Percentiles rank a stretch among this genome's conserved stretches.
Conservation (phyloP, 1,140 invertebrate genomes). For the Drosophila lini region DNA sequence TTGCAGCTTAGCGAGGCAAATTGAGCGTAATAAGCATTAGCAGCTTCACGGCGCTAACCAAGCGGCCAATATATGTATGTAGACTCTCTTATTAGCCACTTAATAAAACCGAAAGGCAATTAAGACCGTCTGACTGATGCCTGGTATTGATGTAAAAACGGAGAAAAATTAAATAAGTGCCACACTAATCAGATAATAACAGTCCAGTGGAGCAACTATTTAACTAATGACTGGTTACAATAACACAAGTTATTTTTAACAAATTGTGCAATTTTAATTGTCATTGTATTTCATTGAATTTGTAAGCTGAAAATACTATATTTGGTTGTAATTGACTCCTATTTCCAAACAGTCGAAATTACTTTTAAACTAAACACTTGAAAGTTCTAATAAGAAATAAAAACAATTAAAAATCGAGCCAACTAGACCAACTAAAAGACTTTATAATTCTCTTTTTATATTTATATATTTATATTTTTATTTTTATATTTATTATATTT, state of each 20-base stretch:
- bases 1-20: slow-evolving; percentile 41
- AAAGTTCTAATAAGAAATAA: not conserved
- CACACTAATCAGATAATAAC: slow-evolving; percentile 47
- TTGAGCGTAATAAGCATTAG: slow-evolving; percentile 58
- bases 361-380: not conserved
- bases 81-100: slow-evolving; percentile 55
- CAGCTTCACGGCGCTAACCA: slow-evolving; percentile 27
- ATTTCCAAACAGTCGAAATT: not conserved
- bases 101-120: slow-evolving; percentile 54
- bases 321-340: not conserved
- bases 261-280: slow-evolving; percentile 5
- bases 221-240: slow-evolving; percentile 9
- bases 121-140: slow-evolving; percentile 20
- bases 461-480: too few species aligned
- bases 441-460: too few species aligned
- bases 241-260: not conserved
- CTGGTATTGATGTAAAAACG: slow-evolving; percentile 35
- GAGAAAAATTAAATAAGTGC: slow-evolving; percentile 33
- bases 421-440: too few species aligned
- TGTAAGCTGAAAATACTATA: not conserved
- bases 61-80: slow-evolving; percentile 8
- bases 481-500: too few species aligned
- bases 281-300: not conserved
- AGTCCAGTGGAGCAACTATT: slow-evolving; percentile 13
- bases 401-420: not conserved